A percentile compares a stretch with the other conserved stretches of the same genome.
phyloP scores from a whole-genome alignment of 1,140 invertebrate genomes.

The Bombus impatiens region DNA sequence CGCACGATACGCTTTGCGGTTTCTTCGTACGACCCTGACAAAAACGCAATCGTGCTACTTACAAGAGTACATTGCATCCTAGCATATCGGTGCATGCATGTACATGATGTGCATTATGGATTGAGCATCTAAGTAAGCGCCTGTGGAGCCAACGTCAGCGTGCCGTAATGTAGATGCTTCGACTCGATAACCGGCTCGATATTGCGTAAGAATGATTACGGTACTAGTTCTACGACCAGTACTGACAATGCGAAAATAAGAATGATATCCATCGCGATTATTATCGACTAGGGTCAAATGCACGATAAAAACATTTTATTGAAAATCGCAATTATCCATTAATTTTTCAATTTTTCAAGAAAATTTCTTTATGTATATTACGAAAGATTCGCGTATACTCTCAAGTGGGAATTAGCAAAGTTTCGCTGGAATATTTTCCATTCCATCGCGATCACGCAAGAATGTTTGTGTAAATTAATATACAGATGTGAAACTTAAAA shows the following conservation, averaged over 20 bases:
- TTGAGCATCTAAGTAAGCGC: neutral
- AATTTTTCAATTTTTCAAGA: neutral
- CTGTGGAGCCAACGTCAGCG: neutral
- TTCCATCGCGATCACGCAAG: slow-evolving; percentile 4
- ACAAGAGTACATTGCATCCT: slow-evolving; percentile 16
- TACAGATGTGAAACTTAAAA: slow-evolving; percentile 41
- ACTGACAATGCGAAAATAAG: neutral
- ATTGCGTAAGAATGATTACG: slow-evolving; percentile 44
- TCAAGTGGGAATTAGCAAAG: neutral
- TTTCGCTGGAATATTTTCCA: neutral
- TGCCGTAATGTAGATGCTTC: slow-evolving; percentile 32
- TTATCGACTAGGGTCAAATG: neutral
- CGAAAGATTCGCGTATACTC: neutral
- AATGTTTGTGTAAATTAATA: slow-evolving; percentile 1
- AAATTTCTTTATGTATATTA: neutral
- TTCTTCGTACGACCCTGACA: slow-evolving; percentile 32
- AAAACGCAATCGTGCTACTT: slow-evolving; percentile 45
- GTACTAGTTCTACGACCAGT: slow-evolving; percentile 27
- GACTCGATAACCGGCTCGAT: slow-evolving; percentile 10
- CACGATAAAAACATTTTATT: neutral
- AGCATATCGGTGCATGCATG: slow-evolving; percentile 25
- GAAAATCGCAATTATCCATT: too few relatives aligned
- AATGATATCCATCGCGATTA: slow-evolving; percentile 6
- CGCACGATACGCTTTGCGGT: neutral
- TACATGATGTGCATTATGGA: slow-evolving; percentile 27